phyloP scores from a whole-genome alignment of 2,888 invertebrate genomes.

The Melieria crassipennis region DNA sequence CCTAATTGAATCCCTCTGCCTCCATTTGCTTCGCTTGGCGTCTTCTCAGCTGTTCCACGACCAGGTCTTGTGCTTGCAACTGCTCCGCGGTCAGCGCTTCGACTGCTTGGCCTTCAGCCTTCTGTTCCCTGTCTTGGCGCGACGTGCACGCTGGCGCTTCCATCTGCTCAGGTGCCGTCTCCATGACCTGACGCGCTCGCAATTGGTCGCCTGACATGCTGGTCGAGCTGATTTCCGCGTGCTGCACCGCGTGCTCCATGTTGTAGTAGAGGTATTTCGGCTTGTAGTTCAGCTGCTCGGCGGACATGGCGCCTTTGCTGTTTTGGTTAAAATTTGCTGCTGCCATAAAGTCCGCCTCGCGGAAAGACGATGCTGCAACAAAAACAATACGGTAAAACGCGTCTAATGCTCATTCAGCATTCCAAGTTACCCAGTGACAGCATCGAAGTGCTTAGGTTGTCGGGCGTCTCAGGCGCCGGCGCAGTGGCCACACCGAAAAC shows the following conservation, averaged over 20 bases:
- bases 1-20: no score
- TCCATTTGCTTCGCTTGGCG: no score
- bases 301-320: constrained; percentile 48
- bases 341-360: constrained; percentile 57
- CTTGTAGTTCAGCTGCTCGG: constrained; percentile 50
- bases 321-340: constrained; percentile 52
- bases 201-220: no score
- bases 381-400: neutral
- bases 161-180: no score
- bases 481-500: constrained; percentile 1
- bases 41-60: no score
- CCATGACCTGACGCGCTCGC: no score
- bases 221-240: neutral
- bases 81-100: no score
- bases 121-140: no score
- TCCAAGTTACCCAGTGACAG: constrained; percentile 48
- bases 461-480: constrained; percentile 4
- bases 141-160: no score
- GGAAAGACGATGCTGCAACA: constrained; percentile 48
- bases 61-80: no score
- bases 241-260: constrained; percentile 29
- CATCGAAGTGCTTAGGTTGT: constrained; percentile 44
- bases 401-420: neutral
- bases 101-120: no score
- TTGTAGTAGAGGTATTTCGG: constrained; percentile 59